phyloP scores from a whole-genome alignment of 2,888 invertebrate genomes.

The Entomobrya multifasciata region DNA sequence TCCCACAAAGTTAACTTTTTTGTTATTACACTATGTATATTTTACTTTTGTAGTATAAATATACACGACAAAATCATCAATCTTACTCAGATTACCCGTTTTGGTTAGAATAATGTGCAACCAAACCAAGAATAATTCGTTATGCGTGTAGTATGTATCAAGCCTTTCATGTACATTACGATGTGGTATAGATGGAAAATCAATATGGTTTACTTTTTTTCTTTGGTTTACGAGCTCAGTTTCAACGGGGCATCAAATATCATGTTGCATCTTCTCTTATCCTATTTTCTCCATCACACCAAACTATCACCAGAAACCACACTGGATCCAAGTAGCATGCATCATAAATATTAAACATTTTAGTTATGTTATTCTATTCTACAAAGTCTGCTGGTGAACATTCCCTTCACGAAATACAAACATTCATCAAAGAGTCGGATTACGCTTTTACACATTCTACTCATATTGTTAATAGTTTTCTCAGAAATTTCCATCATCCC shows the following conservation, averaged over 20 bases:
- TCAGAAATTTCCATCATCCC: constrained; percentile 31
- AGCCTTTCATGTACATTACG: background rate
- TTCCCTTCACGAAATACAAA: constrained; percentile 27
- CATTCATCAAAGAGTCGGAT: constrained; percentile 62
- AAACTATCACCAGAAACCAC: background rate
- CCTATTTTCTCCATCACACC: constrained; percentile 57
- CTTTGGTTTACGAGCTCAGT: constrained; percentile 60
- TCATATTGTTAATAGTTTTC: constrained; percentile 59
- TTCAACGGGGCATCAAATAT: constrained; percentile 57
- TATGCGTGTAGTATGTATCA: background rate
- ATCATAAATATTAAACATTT: background rate
- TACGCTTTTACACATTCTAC: constrained; percentile 13
- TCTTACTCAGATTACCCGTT: constrained; percentile 70
- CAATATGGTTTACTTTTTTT: constrained; percentile 27
- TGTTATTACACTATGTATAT: background rate
- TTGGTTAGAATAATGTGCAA: constrained; percentile 29
- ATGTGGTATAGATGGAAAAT: constrained; percentile 8
- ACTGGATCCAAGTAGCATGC: background rate
- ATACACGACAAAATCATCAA: constrained; percentile 60
- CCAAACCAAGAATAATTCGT: background rate
- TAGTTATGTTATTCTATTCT: background rate
- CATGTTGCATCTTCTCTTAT: constrained; percentile 39
- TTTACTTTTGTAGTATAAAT: background rate
- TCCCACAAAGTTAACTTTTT: background rate
- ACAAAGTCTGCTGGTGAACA: background rate